Evolutionary conservation across 1,140 invertebrate genomes (phyloP).

Genomic region (Luehdorfia chinensis): DNA sequence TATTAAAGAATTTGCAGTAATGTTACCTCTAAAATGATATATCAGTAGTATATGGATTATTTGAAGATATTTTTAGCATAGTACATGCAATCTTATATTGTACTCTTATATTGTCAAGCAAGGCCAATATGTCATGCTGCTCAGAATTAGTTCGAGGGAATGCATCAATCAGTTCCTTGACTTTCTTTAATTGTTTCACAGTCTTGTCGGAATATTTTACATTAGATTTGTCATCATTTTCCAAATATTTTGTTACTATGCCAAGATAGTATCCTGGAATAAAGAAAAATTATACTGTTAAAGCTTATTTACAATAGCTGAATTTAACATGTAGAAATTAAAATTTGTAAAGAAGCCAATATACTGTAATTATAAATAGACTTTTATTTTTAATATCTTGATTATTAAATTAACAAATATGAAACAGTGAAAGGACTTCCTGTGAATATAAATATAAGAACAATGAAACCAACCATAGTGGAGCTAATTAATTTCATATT

Average conservation of each 20-base stretch:
- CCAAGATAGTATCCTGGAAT: constrained; percentile 78
- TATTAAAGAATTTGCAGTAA: constrained; percentile 25
- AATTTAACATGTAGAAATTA: no score
- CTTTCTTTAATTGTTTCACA: constrained; percentile 73
- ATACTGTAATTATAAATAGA: no score
- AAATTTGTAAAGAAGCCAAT: no score
- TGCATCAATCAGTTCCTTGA: constrained; percentile 78
- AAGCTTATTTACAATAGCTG: no score
- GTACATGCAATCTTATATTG: constrained; percentile 84
- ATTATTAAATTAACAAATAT: no score
- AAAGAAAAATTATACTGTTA: constrained; percentile 4
- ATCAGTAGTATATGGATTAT: constrained; percentile 69
- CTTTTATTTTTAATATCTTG: no score
- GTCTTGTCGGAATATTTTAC: constrained; percentile 72
- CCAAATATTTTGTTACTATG: constrained; percentile 61
- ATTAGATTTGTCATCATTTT: constrained; percentile 34
- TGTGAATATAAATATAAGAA: no score
- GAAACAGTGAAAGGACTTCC: no score
- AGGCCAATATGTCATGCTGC: constrained; percentile 80
- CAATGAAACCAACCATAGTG: no score
- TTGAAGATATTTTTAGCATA: constrained; percentile 78
- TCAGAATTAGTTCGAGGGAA: constrained; percentile 83
- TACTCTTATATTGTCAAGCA: constrained; percentile 80
- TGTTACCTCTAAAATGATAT: constrained; percentile 51
- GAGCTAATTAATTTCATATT: no score